Evolutionary conservation across 2,113 vertebrate species (phyloP).

Genomic region (Catharus fuscescens): DNA sequence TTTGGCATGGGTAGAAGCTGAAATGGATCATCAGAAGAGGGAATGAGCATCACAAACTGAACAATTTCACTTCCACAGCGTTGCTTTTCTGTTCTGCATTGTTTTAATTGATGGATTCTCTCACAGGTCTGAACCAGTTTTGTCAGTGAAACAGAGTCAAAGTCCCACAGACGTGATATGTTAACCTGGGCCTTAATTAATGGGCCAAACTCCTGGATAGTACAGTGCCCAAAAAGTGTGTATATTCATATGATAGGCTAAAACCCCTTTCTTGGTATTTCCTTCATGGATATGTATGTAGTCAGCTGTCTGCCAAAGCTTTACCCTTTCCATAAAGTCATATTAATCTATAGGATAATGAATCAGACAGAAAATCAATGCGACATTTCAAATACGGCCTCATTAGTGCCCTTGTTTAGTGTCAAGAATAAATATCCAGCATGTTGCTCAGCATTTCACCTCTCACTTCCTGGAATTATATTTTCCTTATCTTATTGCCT

Average conservation of each 20-base stretch:
- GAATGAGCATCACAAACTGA: not conserved
- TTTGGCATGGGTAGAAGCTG: not conserved
- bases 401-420: constrained; percentile 48
- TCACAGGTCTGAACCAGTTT: not conserved
- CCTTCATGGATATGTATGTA: not conserved
- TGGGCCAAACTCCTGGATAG: not conserved
- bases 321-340: not conserved
- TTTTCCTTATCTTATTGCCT: not conserved
- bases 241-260: not conserved
- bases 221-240: not conserved
- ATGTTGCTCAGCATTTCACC: not conserved
- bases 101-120: not conserved
- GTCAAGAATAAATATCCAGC: not conserved
- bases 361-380: constrained; percentile 36
- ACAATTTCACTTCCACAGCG: not conserved
- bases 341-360: constrained; percentile 34
- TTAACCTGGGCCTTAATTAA: not conserved
- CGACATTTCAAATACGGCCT: not conserved
- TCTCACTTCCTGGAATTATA: not conserved
- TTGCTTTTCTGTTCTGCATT: not conserved
- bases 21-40: not conserved
- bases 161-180: not conserved
- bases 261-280: not conserved
- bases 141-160: not conserved
- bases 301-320: constrained; percentile 2